Conservation (phyloP, 1,140 invertebrate genomes). For the Maconellicoccus hirsutus region DNA sequence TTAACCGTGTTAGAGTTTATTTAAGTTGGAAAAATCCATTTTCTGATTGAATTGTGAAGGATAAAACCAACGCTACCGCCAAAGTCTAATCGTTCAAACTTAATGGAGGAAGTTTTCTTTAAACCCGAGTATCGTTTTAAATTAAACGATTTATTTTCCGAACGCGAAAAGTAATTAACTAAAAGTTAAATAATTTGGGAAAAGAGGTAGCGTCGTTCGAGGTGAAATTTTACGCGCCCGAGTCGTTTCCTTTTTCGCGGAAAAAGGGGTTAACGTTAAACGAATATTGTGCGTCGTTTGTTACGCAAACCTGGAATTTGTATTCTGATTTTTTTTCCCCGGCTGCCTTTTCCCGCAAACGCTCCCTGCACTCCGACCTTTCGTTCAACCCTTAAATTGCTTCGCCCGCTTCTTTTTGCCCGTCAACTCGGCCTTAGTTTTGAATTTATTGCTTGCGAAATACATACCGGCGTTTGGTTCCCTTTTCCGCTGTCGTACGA, state of each 20-base stretch:
- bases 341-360: too few species aligned
- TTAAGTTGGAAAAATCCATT: conserved; percentile 11
- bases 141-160: conserved; percentile 19
- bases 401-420: neutral
- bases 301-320: conserved; percentile 19
- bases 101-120: conserved; percentile 14
- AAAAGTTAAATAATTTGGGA: conserved; percentile 16
- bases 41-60: conserved; percentile 19
- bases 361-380: too few species aligned
- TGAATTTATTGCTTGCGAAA: neutral
- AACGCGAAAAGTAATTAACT: conserved; percentile 21
- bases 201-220: neutral
- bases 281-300: conserved; percentile 20
- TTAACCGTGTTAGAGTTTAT: neutral
- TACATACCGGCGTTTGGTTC: neutral
- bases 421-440: neutral
- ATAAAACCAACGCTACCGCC: conserved; percentile 6
- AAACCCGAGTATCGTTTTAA: conserved; percentile 13
- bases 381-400: neutral
- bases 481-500: too few species aligned
- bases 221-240: conserved; percentile 4
- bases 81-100: neutral
- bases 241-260: neutral
- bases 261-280: neutral
- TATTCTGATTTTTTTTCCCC: conserved; percentile 11